Conservation (phyloP, 2,113 vertebrate genomes). For the Oophaga pumilio region DNA sequence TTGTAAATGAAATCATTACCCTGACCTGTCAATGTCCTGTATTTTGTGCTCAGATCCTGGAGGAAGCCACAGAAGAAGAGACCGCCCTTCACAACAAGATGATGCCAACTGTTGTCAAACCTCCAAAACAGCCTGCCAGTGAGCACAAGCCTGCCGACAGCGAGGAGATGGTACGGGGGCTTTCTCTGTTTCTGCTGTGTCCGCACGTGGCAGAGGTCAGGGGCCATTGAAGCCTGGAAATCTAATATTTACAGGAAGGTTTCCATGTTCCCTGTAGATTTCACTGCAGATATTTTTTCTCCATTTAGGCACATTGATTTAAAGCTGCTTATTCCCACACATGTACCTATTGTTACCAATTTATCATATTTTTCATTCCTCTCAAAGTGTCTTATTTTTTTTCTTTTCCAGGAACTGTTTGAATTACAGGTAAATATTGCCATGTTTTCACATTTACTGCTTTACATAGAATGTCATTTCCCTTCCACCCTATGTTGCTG, state of each 20-base stretch:
- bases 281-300: neutral
- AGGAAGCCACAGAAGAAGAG: conserved; percentile 97
- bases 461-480: no score
- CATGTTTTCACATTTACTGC: neutral
- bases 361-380: neutral
- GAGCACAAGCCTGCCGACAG: conserved; percentile 72
- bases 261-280: neutral
- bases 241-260: no score
- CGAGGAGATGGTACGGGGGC: conserved; percentile 83
- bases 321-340: neutral
- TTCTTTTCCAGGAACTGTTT: conserved; percentile 84
- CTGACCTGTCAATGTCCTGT: neutral
- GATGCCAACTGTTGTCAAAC: conserved; percentile 95
- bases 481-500: no score
- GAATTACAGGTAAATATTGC: conserved; percentile 85
- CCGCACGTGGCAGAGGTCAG: no score
- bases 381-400: neutral
- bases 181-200: neutral
- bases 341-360: neutral
- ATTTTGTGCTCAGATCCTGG: conserved; percentile 79
- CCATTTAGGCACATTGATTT: neutral
- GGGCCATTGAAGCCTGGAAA: no score
- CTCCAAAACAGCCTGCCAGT: conserved; percentile 86
- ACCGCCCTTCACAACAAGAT: conserved; percentile 93
- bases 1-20: neutral